Evolutionary conservation across 2,113 vertebrate species (phyloP), one percentile per base, ranked within the genome.

Genomic region (Leptosomus discolor): DNA sequence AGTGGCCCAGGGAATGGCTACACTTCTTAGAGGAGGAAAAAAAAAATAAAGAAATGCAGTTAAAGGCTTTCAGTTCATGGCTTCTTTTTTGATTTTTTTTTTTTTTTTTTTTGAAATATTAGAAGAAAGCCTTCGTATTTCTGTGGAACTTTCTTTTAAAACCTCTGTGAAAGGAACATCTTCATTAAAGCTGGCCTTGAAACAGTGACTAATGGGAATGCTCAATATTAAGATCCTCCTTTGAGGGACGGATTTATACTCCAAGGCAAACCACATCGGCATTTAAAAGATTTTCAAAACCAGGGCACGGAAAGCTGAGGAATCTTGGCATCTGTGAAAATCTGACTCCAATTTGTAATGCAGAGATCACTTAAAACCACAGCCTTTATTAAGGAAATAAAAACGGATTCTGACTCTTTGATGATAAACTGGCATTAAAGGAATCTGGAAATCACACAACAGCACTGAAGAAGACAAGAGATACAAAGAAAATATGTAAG

Each of bases 281-380:
- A 95, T 96, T 94, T 95, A 89, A 89, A 97, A 94, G 78, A 89
- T 84, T 87, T 91, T 95, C 69, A 92, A 94, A 97, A 95, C 57
- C 92, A 97, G 89, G 92, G 37, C 89, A 97, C 8, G 0, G 79
- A 89, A 94, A 86, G 36, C 76, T 78, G 86, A 83, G 60, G 78
- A 92, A 85, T 89, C 92, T 91, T 22, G 0, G 48, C 83, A 86
- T 81, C 74, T 78, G 63, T 11, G 9, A 87, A 89, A 94, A 91
- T 76, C 77, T 79, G 69, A 71, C 73, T 92, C 41, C 64, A 71
- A 89, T 89, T 94, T 87, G 39, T 67, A 91, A 81, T 43, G 56
- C 65, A 79, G 77, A 60, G 37, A 50, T 69, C 48, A 36, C 74
- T 90, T 77, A 67, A 95, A 95, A 54, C 57, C 37, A 15, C n/a